Evolutionary conservation across 37 sponge, comb jelly and placozoan species (phyloP).

Genomic region (Spongilla lacustris): DNA sequence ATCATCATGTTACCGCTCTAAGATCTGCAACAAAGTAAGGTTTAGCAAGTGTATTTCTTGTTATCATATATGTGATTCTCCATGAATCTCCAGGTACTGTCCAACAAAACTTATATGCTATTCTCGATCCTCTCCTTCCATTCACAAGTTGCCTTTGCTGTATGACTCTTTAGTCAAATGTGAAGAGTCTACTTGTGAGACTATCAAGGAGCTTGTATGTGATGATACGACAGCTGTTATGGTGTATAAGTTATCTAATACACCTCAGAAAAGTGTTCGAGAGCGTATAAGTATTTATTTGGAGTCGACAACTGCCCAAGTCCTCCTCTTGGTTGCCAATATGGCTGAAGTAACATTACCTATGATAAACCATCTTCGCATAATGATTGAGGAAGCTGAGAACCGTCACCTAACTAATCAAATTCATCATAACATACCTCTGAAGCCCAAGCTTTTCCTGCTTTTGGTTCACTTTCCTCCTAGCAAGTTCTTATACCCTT

Average conservation of each 20-base stretch:
- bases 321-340: constrained; percentile 47
- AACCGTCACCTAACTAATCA: too few species aligned
- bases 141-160: background rate
- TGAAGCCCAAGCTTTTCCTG: constrained; percentile 75
- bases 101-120: background rate
- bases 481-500: constrained; percentile 50
- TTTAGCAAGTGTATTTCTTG: background rate
- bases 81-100: background rate
- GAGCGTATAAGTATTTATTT: background rate
- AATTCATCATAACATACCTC: too few species aligned
- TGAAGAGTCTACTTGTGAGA: too few species aligned
- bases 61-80: background rate
- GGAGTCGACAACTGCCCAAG: constrained; percentile 30
- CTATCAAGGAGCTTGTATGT: background rate
- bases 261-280: background rate
- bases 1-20: constrained; percentile 7
- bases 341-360: constrained; percentile 62
- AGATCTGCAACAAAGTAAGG: background rate
- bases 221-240: background rate
- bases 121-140: background rate
- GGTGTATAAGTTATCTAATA: background rate
- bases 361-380: constrained; percentile 73
- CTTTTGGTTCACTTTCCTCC: constrained; percentile 87
- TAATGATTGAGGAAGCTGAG: background rate
- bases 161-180: too few species aligned